These are phyloP conservation scores for Corythornis cristatus DNA, from an alignment of 2,113 vertebrate species.

Conservation along the genomic window DNA sequence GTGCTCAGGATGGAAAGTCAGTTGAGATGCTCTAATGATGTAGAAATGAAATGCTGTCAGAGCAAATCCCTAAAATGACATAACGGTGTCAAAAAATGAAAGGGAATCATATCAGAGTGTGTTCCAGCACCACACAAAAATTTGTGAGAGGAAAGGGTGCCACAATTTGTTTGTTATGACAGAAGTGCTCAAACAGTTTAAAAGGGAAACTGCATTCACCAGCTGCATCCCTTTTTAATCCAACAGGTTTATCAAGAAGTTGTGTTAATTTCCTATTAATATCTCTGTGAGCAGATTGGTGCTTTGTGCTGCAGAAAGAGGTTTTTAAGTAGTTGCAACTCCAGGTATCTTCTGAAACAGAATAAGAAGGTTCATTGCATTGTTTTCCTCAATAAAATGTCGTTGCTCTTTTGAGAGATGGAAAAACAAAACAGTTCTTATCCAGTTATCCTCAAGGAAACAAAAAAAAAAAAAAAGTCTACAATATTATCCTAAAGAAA, in stretches of 20 bases:
- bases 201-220: constrained; percentile 60
- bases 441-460: constrained; percentile 9
- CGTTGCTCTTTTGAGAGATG: constrained; percentile 25
- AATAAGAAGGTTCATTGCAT: neutral
- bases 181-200: constrained; percentile 66
- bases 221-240: constrained; percentile 59
- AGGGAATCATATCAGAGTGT: constrained; percentile 70
- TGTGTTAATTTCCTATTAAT: constrained; percentile 62
- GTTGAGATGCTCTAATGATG: constrained; percentile 70
- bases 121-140: constrained; percentile 72
- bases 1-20: constrained; percentile 46
- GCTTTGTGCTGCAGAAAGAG: neutral
- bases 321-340: constrained; percentile 36
- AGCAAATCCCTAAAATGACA: constrained; percentile 62
- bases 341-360: neutral
- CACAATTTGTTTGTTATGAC: constrained; percentile 75
- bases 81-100: constrained; percentile 76
- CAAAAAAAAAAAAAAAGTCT: neutral
- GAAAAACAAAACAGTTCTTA: constrained; percentile 14
- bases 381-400: neutral
- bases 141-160: constrained; percentile 64
- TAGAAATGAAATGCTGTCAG: constrained; percentile 78
- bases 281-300: constrained; percentile 35
- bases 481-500: neutral
- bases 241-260: constrained; percentile 66